A percentile compares a stretch with the other conserved stretches of the same genome.
phyloP scores from a whole-genome alignment of 2,797 vertebrate genomes.

The Notoglanidium macrostoma region DNA sequence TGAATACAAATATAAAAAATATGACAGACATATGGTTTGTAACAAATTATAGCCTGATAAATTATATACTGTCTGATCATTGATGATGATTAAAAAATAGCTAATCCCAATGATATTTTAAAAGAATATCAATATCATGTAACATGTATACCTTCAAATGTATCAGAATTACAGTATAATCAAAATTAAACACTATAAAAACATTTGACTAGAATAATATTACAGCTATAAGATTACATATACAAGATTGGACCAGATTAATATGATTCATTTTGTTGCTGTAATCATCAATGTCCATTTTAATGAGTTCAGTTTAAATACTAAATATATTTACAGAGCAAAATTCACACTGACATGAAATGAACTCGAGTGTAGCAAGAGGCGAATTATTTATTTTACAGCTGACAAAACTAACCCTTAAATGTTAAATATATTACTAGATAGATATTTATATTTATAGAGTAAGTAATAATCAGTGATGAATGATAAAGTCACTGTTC shows the following conservation, averaged over 20 bases:
- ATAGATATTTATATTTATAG: not conserved
- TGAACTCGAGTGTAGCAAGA: not conserved
- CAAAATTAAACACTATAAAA: no score
- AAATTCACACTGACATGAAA: not conserved
- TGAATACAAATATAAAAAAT: not conserved
- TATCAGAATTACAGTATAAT: not conserved
- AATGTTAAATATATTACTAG: not conserved
- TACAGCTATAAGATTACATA: not conserved
- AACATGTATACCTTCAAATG: not conserved
- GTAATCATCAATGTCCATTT: not conserved
- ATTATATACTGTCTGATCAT: not conserved
- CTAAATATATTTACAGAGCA: not conserved
- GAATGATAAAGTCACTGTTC: not conserved
- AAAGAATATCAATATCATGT: not conserved
- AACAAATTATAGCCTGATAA: not conserved
- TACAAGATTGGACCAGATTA: not conserved
- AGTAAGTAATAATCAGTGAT: not conserved
- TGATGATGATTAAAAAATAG: no score
- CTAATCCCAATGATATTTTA: not conserved
- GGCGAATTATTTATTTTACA: not conserved
- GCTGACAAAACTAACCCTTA: not conserved
- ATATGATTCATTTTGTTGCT: not conserved
- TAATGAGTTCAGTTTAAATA: not conserved
- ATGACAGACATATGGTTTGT: not conserved
- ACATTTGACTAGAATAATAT: not conserved